These are phyloP conservation scores for Tipula confusa DNA, from an alignment of 2,888 invertebrate species.

Conservation along the genomic window DNA sequence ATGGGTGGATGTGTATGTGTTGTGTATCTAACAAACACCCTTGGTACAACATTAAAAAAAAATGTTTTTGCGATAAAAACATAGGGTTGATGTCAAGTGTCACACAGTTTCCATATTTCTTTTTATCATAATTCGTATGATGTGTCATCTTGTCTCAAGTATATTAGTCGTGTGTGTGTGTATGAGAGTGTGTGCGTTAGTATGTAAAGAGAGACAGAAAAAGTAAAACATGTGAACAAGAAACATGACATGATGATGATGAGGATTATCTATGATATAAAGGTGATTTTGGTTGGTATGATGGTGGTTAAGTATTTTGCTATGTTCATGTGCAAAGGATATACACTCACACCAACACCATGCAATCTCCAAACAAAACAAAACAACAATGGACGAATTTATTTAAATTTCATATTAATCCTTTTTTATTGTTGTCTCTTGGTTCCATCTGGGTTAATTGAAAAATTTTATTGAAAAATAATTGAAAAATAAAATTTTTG, in stretches of 20 bases:
- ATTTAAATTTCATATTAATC: not conserved
- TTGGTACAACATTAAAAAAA: not conserved
- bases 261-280: not conserved
- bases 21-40: not conserved
- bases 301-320: not conserved
- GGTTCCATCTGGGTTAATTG: not conserved
- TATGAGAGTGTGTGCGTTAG: not conserved
- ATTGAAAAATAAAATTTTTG: not conserved
- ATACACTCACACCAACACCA: not conserved
- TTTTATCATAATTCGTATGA: conserved; percentile 25
- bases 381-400: not conserved
- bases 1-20: not conserved
- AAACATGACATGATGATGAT: not conserved
- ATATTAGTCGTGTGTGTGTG: not conserved
- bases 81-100: conserved; percentile 25
- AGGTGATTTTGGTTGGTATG: not conserved
- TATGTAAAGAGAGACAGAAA: not conserved
- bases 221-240: not conserved
- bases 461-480: not conserved
- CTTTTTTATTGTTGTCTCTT: not conserved
- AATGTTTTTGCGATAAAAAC: not conserved
- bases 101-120: conserved; percentile 25
- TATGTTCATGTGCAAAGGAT: not conserved
- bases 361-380: not conserved
- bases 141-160: conserved; percentile 25